A percentile compares a stretch with the other conserved stretches of the same genome.
phyloP scores from a whole-genome alignment of 2,797 vertebrate genomes.

The Enteromius radiatus region DNA sequence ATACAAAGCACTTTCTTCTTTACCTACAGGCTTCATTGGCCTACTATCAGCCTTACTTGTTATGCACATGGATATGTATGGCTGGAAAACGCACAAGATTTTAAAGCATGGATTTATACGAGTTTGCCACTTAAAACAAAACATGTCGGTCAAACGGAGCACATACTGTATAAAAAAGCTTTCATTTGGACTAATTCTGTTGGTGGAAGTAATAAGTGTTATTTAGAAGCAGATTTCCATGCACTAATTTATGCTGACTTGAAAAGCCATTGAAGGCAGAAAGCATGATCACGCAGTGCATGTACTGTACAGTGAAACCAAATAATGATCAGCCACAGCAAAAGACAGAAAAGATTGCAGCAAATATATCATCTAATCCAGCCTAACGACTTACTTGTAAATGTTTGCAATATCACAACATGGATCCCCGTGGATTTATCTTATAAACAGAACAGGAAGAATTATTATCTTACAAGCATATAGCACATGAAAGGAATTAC shows the following conservation, averaged over 20 bases:
- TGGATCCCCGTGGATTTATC: neutral
- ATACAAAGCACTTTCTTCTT: constrained; percentile 41
- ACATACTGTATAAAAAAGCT: constrained; percentile 7
- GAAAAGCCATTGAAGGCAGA: constrained; percentile 38
- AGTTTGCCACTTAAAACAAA: constrained; percentile 23
- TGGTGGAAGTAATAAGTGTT: constrained; percentile 26
- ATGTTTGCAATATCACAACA: neutral
- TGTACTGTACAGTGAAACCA: constrained; percentile 30
- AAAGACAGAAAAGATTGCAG: constrained; percentile 11
- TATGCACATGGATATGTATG: constrained; percentile 45
- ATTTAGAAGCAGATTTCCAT: constrained; percentile 18
- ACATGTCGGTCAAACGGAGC: constrained; percentile 23
- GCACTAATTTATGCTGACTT: constrained; percentile 7
- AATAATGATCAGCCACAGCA: neutral
- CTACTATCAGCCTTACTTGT: constrained; percentile 23
- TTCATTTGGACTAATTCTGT: neutral
- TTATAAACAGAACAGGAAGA: neutral
- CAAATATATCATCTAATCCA: constrained; percentile 22
- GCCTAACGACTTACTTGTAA: constrained; percentile 23
- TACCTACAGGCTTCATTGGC: constrained; percentile 27
- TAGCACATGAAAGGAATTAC: neutral
- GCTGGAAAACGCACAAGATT: constrained; percentile 46
- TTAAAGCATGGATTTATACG: constrained; percentile 45
- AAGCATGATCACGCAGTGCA: constrained; percentile 49
- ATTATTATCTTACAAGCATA: constrained; percentile 14